Conservation (phyloP, 64 coral and sea anemone genomes). For the Stichodactyla mertensii region DNA sequence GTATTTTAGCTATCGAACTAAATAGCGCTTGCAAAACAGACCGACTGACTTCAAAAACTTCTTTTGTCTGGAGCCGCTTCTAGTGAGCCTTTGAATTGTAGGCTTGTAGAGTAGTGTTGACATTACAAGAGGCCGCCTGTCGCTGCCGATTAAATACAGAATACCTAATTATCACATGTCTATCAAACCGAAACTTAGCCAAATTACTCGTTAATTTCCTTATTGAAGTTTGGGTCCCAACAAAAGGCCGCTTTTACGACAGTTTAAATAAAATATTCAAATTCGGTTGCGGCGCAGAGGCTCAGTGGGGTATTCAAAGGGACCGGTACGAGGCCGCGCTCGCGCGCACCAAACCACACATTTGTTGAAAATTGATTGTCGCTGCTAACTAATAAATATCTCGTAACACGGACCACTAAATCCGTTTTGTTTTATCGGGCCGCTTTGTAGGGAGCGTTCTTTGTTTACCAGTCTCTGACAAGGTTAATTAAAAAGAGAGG, state of each 20-base stretch:
- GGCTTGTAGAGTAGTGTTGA: constrained; percentile 67
- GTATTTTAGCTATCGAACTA: constrained; percentile 89
- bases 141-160: constrained; percentile 98
- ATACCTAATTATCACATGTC: constrained; percentile 99
- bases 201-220: constrained; percentile 99
- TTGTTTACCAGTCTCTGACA: constrained; percentile 44
- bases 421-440: constrained; percentile 36
- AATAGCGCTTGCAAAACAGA: constrained; percentile 68
- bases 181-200: constrained; percentile 99
- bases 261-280: constrained; percentile 99
- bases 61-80: constrained; percentile 76
- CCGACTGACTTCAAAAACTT: constrained; percentile 86
- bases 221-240: constrained; percentile 98
- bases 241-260: constrained; percentile 92
- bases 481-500: constrained; percentile 59
- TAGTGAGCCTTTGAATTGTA: constrained; percentile 50
- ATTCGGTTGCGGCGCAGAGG: constrained; percentile 45
- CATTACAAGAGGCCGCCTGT: constrained; percentile 80
- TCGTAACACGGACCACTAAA: constrained; percentile 35
- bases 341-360: constrained; percentile 36
- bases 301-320: constrained; percentile 27
- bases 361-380: constrained; percentile 20
- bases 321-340: constrained; percentile 22
- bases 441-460: constrained; percentile 26
- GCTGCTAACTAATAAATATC: constrained; percentile 43